These are phyloP conservation scores for Calephelis virginiensis DNA, from an alignment of 1,140 invertebrate species.

Conservation along the genomic window DNA sequence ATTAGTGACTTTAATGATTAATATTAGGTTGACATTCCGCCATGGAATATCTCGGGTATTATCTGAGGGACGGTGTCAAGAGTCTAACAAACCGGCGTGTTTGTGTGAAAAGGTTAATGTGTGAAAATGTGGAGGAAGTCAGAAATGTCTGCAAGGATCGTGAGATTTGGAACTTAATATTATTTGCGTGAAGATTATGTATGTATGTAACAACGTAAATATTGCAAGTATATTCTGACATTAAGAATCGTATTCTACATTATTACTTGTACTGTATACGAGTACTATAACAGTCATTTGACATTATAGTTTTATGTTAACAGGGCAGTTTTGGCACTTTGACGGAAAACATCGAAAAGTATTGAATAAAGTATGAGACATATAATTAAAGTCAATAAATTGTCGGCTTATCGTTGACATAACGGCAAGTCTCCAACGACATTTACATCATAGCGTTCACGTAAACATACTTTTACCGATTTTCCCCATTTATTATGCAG, in stretches of 20 bases:
- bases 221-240: too few relatives aligned
- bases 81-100: too few relatives aligned
- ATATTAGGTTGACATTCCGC: too few relatives aligned
- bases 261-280: background rate
- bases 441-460: background rate
- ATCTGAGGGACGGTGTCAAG: too few relatives aligned
- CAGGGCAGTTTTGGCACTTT: background rate
- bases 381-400: background rate
- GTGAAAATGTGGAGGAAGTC: too few relatives aligned
- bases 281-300: background rate
- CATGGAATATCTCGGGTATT: too few relatives aligned
- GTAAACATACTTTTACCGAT: constrained; percentile 9
- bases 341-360: background rate
- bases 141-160: too few relatives aligned
- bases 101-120: too few relatives aligned
- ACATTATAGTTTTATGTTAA: background rate
- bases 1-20: too few relatives aligned
- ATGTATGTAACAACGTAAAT: too few relatives aligned
- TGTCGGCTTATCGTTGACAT: background rate
- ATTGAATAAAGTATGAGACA: constrained; percentile 3
- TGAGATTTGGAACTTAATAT: too few relatives aligned
- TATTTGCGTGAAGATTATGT: background rate
- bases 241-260: too few relatives aligned
- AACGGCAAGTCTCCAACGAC: background rate
- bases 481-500: constrained; percentile 15